These are phyloP conservation scores for Corydoras sp. DNA, from an alignment of 2,113 vertebrate species.

Conservation along the genomic window DNA sequence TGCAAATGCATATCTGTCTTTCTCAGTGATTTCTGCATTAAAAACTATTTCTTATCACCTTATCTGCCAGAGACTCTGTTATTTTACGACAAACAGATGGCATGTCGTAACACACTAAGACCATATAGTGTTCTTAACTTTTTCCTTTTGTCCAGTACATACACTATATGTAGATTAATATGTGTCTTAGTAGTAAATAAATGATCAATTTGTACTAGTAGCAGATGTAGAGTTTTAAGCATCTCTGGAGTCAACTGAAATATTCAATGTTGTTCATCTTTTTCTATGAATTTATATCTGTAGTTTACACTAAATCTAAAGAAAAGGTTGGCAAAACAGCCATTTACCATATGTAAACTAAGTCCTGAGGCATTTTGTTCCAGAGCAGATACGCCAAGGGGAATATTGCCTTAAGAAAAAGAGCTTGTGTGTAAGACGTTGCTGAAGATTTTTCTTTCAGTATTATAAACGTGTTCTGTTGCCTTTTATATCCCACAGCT, in stretches of 20 bases:
- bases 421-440: slow-evolving; percentile 42
- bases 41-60: no score
- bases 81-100: no score
- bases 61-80: no score
- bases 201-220: no score
- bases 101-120: no score
- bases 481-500: slow-evolving; percentile 38
- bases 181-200: no score
- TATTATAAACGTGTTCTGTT: slow-evolving; percentile 37
- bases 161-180: no score
- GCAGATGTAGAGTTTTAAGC: no score
- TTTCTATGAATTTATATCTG: slow-evolving; percentile 21
- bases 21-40: no score
- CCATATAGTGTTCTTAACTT: no score
- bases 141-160: no score
- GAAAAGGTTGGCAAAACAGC: slow-evolving; percentile 24
- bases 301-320: slow-evolving; percentile 34
- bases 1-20: no score
- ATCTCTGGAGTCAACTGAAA: background rate
- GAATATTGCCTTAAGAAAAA: slow-evolving; percentile 50
- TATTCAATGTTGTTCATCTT: slow-evolving; percentile 30
- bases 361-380: slow-evolving; percentile 40
- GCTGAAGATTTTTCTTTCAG: slow-evolving; percentile 38
- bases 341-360: slow-evolving; percentile 47
- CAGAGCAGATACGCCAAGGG: slow-evolving; percentile 38